Conservation (phyloP, 2,888 invertebrate species). For the Alloscopus bannaensis region DNA sequence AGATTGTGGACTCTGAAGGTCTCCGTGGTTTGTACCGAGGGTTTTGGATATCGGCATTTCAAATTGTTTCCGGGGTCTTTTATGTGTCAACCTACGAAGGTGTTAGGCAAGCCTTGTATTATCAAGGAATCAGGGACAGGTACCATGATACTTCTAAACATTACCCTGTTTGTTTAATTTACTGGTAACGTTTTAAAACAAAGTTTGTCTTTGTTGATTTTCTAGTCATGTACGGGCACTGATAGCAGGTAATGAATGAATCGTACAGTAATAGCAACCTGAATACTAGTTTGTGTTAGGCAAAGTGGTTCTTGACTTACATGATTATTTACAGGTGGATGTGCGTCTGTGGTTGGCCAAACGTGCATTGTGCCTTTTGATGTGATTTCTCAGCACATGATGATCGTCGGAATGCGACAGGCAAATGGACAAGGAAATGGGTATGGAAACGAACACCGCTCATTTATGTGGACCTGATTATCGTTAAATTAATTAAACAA, state of each 20-base stretch:
- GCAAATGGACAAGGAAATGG: constrained; percentile 49
- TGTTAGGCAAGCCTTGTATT: constrained; percentile 86
- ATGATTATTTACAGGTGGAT: constrained; percentile 80
- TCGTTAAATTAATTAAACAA: too few relatives aligned
- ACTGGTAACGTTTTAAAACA: not conserved
- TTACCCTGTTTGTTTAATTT: not conserved
- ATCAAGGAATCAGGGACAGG: constrained; percentile 79
- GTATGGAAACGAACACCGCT: constrained; percentile 35
- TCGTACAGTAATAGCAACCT: too few relatives aligned
- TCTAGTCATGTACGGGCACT: constrained; percentile 83
- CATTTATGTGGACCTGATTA: too few relatives aligned
- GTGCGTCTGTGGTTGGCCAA: constrained; percentile 94
- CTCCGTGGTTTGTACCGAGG: constrained; percentile 92
- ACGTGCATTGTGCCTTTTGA: constrained; percentile 98
- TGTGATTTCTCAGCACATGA: constrained; percentile 96
- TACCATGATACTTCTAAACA: constrained; percentile 10
- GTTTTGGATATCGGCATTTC: constrained; percentile 95
- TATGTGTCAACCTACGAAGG: constrained; percentile 97
- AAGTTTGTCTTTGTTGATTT: constrained; percentile 34
- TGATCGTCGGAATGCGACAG: constrained; percentile 85
- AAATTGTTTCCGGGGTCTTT: constrained; percentile 89
- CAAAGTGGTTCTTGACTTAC: too few relatives aligned
- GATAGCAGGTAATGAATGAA: constrained; percentile 84
- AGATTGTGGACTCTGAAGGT: constrained; percentile 91
- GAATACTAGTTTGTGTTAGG: too few relatives aligned